phyloP scores from a whole-genome alignment of 2,113 vertebrate species.

The Pollachius pollachius region DNA sequence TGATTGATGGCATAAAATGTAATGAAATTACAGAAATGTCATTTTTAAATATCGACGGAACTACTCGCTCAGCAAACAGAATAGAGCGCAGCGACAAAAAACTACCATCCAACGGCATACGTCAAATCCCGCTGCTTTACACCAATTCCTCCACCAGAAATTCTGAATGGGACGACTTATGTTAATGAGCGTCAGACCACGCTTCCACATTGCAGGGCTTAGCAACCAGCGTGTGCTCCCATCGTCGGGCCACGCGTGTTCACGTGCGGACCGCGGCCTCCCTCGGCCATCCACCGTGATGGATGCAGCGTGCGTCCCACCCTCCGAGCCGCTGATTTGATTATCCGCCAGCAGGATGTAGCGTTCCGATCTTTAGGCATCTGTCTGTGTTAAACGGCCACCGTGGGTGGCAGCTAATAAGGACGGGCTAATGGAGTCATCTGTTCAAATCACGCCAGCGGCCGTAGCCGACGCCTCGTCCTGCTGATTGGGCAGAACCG shows the following conservation, averaged over 20 bases:
- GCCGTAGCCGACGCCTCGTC: constrained; percentile 15
- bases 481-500: constrained; percentile 2
- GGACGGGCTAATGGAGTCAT: constrained; percentile 42
- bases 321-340: constrained; percentile 40
- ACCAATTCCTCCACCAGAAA: too few species aligned
- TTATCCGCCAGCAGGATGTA: constrained; percentile 48
- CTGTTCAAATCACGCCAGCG: constrained; percentile 32
- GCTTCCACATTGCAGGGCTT: neutral
- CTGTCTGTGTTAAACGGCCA: constrained; percentile 50
- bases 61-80: too few species aligned
- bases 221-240: too few species aligned
- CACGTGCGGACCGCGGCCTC: neutral
- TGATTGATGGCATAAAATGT: too few species aligned
- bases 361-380: constrained; percentile 28
- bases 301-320: constrained; percentile 8
- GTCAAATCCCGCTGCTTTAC: too few species aligned
- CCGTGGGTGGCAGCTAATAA: constrained; percentile 35
- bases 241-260: too few species aligned
- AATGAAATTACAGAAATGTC: too few species aligned
- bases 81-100: too few species aligned
- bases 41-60: too few species aligned
- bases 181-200: neutral
- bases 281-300: neutral
- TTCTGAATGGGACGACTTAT: neutral
- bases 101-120: too few species aligned